Conservation (phyloP, 2,888 invertebrate species). For the Macaria notata region DNA sequence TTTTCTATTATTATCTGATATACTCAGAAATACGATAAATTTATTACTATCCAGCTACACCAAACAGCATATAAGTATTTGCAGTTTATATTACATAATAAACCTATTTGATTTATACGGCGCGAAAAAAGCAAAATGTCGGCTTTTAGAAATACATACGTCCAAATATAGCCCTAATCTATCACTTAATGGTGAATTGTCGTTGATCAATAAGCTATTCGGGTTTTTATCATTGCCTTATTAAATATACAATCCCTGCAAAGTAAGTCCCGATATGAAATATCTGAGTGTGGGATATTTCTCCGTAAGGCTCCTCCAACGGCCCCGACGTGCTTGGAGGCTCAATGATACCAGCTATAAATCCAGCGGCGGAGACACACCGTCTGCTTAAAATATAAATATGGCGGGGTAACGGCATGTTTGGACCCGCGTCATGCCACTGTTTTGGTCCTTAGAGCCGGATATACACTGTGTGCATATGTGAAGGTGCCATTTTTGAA, state of each 20-base stretch:
- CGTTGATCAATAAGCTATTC: no score
- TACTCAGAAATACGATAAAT: no score
- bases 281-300: background rate
- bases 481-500: no score
- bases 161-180: no score
- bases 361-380: slow-evolving; percentile 30
- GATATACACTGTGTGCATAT: slow-evolving; percentile 8
- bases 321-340: slow-evolving; percentile 1
- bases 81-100: no score
- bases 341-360: slow-evolving; percentile 13
- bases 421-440: slow-evolving; percentile 18
- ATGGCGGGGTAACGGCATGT: slow-evolving; percentile 30
- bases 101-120: background rate
- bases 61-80: no score
- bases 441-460: slow-evolving; percentile 25
- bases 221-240: no score
- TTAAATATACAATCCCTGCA: no score
- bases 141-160: no score
- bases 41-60: no score
- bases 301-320: background rate
- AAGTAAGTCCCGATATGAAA: background rate
- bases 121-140: background rate
- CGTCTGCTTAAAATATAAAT: slow-evolving; percentile 34
- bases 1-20: background rate
- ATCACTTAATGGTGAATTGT: no score